Percentiles rank a stretch among this genome's conserved stretches.
phyloP scores from a whole-genome alignment of 2,113 vertebrate species.

The Mustelus asterias region DNA sequence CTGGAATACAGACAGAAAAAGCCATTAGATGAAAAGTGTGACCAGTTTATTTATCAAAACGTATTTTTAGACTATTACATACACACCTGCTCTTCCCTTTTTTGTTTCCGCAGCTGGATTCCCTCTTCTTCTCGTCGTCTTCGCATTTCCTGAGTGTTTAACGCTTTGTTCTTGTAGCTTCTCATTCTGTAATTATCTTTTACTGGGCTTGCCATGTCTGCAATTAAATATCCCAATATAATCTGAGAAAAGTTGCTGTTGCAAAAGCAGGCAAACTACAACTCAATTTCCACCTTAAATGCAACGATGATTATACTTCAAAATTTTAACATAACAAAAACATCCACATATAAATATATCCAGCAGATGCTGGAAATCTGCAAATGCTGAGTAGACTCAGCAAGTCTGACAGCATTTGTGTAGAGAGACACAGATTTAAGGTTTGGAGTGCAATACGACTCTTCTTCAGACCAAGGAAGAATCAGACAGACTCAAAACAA shows the following conservation, averaged over 20 bases:
- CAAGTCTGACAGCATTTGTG: no score
- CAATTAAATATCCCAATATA: constrained; percentile 9
- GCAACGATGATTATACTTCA: neutral
- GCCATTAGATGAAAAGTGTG: neutral
- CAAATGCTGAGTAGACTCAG: no score
- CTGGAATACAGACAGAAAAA: constrained; percentile 51
- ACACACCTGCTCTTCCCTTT: constrained; percentile 82
- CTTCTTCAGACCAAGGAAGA: no score
- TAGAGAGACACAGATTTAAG: no score
- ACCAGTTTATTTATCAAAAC: neutral
- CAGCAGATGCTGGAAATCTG: no score
- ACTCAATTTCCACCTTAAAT: neutral
- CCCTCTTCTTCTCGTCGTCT: constrained; percentile 86
- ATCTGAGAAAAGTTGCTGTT: neutral
- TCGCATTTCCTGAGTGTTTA: constrained; percentile 90
- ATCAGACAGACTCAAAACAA: no score
- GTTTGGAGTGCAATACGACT: no score
- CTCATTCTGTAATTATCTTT: constrained; percentile 85
- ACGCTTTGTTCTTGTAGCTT: constrained; percentile 88
- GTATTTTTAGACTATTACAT: neutral
- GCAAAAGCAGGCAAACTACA: neutral
- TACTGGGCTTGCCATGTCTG: constrained; percentile 78
- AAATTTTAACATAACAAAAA: neutral
- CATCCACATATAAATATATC: neutral
- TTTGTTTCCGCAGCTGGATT: constrained; percentile 86